phyloP scores from a whole-genome alignment of 1,140 invertebrate genomes.

The Tachypleus tridentatus region DNA sequence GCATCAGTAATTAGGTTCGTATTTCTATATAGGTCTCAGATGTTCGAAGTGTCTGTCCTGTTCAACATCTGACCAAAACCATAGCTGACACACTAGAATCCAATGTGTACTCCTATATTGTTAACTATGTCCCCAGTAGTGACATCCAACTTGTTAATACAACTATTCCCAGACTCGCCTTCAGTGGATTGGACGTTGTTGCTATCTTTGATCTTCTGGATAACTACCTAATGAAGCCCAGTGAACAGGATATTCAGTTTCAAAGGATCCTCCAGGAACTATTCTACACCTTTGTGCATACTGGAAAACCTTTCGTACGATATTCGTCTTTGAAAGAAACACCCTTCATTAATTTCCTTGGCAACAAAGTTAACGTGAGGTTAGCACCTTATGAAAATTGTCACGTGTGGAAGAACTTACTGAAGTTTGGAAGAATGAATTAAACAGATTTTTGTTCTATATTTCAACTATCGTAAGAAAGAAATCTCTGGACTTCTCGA shows the following conservation, averaged over 20 bases:
- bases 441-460: no score
- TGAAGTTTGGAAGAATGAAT: no score
- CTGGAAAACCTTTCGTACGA: slow-evolving; percentile 35
- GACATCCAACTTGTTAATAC: slow-evolving; percentile 16
- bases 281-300: slow-evolving; percentile 64
- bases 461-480: no score
- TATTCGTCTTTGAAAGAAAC: slow-evolving; percentile 46
- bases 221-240: slow-evolving; percentile 52
- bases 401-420: slow-evolving; percentile 51
- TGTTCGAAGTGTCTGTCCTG: slow-evolving; percentile 61
- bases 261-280: slow-evolving; percentile 63
- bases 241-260: slow-evolving; percentile 48
- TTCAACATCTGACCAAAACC: slow-evolving; percentile 41
- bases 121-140: slow-evolving; percentile 39
- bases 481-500: no score
- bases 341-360: slow-evolving; percentile 44
- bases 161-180: slow-evolving; percentile 32
- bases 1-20: background rate
- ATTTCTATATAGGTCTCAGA: slow-evolving; percentile 46
- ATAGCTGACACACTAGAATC: slow-evolving; percentile 40
- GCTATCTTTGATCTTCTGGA: slow-evolving; percentile 54
- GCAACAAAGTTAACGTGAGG: slow-evolving; percentile 2
- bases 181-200: slow-evolving; percentile 52
- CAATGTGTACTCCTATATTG: slow-evolving; percentile 56
- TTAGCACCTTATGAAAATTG: slow-evolving; percentile 40